Base-by-base conservation (phyloP, 2,797 vertebrate genomes). In the Gadopsis bispinosus region DNA sequence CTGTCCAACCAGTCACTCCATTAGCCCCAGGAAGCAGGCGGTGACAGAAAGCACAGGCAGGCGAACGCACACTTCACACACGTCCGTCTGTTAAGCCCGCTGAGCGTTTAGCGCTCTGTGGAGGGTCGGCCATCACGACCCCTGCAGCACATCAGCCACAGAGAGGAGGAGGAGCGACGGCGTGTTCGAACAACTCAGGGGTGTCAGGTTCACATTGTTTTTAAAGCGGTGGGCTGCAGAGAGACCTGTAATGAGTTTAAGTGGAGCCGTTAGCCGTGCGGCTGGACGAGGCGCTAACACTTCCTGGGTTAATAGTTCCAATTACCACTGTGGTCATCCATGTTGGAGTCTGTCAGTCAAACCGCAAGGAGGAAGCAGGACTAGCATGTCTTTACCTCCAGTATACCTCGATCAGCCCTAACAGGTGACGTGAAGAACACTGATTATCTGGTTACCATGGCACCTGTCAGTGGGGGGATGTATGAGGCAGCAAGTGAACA, bases 71-170 rank as follows among this genome's bases (percentile, higher is more conserved):
- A 9, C 54, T 43, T 63, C 80, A 60, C 62, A 41, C 47, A n/a
- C n/a, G 0, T 53, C 61, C 60, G 3, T 37, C 71, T 20, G 29
- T 80, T 60, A 73, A n/a, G 11, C 72, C 43, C 56, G n/a, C 69
- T 19, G 79, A 71, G 77, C 77, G 72, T 83, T 88, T 66, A 86
- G 66, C 75, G 13, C 73, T 73, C 73, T 67, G 74, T 10, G 7
- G 81, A 68, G 71, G 75, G 69, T 80, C 45, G 33, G 54, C 72
- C 53, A 29, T 61, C 70, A 9, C 0, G 35, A 63, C 77, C 71
- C 73, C 62, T 4, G 47, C 43, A 5, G 37, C 51, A 20, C 26
- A 53, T 71, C 79, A 56, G 69, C 51, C 5, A 0, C 20, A 8
- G 17, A 63, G 75, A 68, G 16, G 61, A 43, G 26, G 2, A 20